phyloP scores from a whole-genome alignment of 2,113 vertebrate species.

The Ammospiza nelsoni region DNA sequence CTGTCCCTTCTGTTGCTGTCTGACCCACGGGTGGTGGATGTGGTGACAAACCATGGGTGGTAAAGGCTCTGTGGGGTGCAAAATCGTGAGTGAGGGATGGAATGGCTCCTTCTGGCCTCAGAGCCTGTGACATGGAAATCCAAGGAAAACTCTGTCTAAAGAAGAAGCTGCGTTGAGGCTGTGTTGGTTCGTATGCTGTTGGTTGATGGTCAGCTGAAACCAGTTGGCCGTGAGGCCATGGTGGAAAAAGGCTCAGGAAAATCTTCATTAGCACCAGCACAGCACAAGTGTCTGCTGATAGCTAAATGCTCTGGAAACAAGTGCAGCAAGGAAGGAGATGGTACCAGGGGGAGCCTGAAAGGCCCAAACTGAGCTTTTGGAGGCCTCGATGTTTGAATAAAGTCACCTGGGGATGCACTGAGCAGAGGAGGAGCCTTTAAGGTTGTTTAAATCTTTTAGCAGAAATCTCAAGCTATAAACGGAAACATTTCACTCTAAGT shows the following conservation, averaged over 20 bases:
- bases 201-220: neutral
- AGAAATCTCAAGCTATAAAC: conserved; percentile 35
- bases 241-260: neutral
- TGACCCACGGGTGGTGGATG: accelerated
- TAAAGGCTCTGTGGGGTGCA: neutral
- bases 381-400: neutral
- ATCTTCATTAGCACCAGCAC: neutral
- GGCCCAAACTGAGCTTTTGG: neutral
- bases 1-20: neutral
- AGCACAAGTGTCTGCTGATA: neutral
- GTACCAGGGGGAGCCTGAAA: neutral
- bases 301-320: neutral
- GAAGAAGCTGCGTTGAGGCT: neutral
- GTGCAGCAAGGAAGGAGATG: neutral
- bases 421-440: neutral
- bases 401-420: neutral
- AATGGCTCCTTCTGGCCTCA: neutral
- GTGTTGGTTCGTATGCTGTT: neutral
- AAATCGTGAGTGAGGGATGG: accelerated
- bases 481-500: conserved; percentile 28
- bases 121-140: neutral
- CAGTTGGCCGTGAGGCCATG: accelerated
- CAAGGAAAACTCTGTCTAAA: neutral
- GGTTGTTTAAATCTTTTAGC: conserved; percentile 34
- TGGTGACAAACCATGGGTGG: accelerated